Percentiles rank a stretch among this genome's conserved stretches.
Conservation (phyloP, 2,797 vertebrate species). For the Gambusia yucatana region DNA sequence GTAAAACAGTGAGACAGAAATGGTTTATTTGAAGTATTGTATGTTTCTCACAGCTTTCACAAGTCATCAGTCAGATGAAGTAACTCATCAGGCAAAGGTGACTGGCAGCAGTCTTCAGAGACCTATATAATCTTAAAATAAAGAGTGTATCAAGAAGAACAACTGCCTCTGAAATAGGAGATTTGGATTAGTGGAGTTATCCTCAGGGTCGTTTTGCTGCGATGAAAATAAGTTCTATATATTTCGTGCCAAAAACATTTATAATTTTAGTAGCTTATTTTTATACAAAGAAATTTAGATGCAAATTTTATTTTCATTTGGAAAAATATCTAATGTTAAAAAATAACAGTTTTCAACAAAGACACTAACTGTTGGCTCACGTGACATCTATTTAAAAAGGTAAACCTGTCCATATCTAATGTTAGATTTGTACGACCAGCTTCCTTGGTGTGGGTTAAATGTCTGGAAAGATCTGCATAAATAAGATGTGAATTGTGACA, state of each 20-base stretch:
- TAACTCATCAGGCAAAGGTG: conserved; percentile 64
- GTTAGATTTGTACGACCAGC: background rate
- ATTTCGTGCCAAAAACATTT: background rate
- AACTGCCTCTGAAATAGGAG: background rate
- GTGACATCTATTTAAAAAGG: background rate
- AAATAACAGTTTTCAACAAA: background rate
- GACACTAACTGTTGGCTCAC: background rate
- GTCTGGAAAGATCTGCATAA: too few species aligned
- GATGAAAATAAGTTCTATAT: conserved; percentile 6
- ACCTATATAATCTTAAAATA: conserved; percentile 39
- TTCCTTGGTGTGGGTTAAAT: too few species aligned
- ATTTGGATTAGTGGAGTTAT: background rate
- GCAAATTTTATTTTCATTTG: background rate
- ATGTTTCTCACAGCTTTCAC: conserved; percentile 64
- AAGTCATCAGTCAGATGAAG: conserved; percentile 70
- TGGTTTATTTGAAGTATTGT: conserved; percentile 74
- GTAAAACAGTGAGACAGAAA: conserved; percentile 72
- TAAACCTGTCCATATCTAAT: background rate
- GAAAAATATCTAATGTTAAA: background rate
- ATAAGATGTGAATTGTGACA: too few species aligned
- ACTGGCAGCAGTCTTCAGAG: conserved; percentile 65
- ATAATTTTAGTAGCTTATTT: background rate
- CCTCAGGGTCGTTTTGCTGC: conserved; percentile 3
- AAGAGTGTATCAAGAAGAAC: conserved; percentile 5
- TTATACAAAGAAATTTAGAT: background rate